A percentile compares a stretch with the other conserved stretches of the same genome.
Evolutionary conservation across 2,113 vertebrate genomes (phyloP).

Genomic region (Meriones unguiculatus): DNA sequence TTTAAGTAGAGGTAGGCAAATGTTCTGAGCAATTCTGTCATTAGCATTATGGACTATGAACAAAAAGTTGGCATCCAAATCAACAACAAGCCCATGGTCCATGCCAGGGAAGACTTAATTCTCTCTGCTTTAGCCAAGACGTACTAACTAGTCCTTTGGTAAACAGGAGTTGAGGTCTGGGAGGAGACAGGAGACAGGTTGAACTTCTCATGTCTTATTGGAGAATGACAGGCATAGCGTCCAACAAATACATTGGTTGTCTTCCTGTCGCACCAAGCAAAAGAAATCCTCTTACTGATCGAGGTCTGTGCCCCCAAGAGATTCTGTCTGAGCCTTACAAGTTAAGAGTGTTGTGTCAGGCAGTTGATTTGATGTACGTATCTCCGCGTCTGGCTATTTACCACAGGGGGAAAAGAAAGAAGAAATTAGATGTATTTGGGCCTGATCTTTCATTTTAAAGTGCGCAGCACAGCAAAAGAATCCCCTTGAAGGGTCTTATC

Average conservation of each 20-base stretch:
- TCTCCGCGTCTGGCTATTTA: not conserved
- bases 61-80: not conserved
- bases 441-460: slow-evolving; percentile 36
- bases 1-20: not conserved
- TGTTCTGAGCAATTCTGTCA: slow-evolving; percentile 12
- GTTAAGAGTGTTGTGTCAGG: not conserved
- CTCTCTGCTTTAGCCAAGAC: not conserved
- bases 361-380: not conserved
- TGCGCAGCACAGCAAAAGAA: slow-evolving; percentile 19
- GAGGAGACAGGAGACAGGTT: not conserved
- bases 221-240: not conserved
- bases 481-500: slow-evolving; percentile 12
- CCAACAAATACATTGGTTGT: not conserved
- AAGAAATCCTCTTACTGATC: not conserved
- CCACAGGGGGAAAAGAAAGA: not conserved
- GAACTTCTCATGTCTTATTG: not conserved
- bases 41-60: not conserved
- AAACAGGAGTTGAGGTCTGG: not conserved
- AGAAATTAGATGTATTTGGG: slow-evolving; percentile 40
- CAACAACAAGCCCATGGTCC: not conserved
- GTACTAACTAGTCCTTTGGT: not conserved
- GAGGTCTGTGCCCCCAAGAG: not conserved
- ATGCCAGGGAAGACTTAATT: not conserved
- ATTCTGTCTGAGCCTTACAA: not conserved
- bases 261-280: not conserved